A percentile compares a stretch with the other conserved stretches of the same genome.
Evolutionary conservation across 2,888 invertebrate genomes (phyloP).

Genomic region (Pollenia griseotomentosa): DNA sequence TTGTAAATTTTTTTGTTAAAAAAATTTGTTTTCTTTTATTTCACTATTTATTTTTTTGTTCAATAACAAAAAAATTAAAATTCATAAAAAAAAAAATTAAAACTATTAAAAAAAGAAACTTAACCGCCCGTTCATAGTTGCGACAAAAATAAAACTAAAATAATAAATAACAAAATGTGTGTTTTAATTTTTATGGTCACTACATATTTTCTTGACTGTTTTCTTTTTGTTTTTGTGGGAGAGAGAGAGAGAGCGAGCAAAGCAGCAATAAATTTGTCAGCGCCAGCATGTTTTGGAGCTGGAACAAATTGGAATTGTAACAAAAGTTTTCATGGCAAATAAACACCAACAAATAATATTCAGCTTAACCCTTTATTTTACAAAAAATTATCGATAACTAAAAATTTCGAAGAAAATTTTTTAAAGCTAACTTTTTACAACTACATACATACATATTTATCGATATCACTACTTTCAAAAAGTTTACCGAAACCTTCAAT

Average conservation of each 20-base stretch:
- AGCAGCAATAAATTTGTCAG: conserved; percentile 52
- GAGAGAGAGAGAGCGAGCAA: conserved; percentile 67
- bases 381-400: not conserved
- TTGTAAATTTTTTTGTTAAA: conserved; percentile 14
- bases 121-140: conserved; percentile 75
- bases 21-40: not conserved
- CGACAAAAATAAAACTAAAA: conserved; percentile 77
- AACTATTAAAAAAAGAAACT: conserved; percentile 66
- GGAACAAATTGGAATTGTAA: conserved; percentile 60
- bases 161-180: conserved; percentile 69
- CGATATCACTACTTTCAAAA: not conserved
- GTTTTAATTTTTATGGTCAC: conserved; percentile 51
- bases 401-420: not conserved
- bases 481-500: not conserved
- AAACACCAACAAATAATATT: conserved; percentile 1
- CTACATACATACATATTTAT: too few relatives aligned
- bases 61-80: conserved; percentile 44
- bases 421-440: not conserved
- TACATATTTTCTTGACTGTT: conserved; percentile 9
- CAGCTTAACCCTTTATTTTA: not conserved
- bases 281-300: conserved; percentile 40
- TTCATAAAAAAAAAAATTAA: conserved; percentile 63
- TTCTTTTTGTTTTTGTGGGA: conserved; percentile 24
- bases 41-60: not conserved
- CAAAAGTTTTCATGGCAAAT: conserved; percentile 4